Evolutionary conservation across 2,888 invertebrate genomes (phyloP), one percentile per base, ranked within the genome.

Genomic region (Phaonia tiefii): DNA sequence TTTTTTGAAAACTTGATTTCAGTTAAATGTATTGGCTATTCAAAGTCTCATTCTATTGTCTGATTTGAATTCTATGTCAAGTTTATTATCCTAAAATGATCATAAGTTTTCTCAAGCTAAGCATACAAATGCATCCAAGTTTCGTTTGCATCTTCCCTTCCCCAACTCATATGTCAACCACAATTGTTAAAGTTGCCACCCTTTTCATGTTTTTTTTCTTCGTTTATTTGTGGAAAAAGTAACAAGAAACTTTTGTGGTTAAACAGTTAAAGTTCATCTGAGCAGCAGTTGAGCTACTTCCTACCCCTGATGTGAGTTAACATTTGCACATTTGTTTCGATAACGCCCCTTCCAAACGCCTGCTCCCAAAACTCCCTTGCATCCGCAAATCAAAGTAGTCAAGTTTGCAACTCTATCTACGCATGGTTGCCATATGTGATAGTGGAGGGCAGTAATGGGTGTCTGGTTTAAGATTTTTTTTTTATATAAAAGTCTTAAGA

Each of bases 161-260:
- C 1, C 1, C 2, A 25, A 22, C 13, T 22, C 13, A 25, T 60
- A 37, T 58, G 39, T 65, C 80, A 80, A 70, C 46, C 42, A 31
- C 69, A 80, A 56, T 58, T 70, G 65, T 42, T 49, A 22, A 49
- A 76, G 39, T 73, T 74, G 42, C 72, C 76, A 80, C 80, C 76
- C 80, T 80, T 76, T 80, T 80, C 65, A 49, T 80, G 80, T 80
- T 42, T 26, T 10, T 8, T 10, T 65, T 26, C n/a, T n/a, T n/a
- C n/a, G n/a, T n/a, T 26, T 5, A 22, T 10, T 8, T 58, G 25
- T 1, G 15, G 1, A 60, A 51, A 65, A 49, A 7, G 2, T 8
- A 10, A 17, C 20, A 39, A 65, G 63, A 51, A 72, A 60, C 26
- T 37, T 51, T 60, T 26, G 49, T 26, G 39, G 49, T 75, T 75